phyloP scores from a whole-genome alignment of 1,140 invertebrate genomes.

The Acyrthosiphon pisum region DNA sequence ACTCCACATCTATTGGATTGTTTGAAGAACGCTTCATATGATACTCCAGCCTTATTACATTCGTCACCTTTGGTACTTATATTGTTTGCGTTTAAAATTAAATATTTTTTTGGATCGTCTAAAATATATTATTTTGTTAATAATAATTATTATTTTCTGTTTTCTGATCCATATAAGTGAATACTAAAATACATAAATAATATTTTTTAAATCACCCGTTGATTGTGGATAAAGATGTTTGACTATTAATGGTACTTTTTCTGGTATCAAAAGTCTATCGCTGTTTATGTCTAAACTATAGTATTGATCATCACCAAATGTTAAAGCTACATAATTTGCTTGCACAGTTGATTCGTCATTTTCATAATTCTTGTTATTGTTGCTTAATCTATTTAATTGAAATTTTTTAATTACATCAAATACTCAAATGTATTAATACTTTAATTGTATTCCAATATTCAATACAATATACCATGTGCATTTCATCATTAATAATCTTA shows the following conservation, averaged over 20 bases:
- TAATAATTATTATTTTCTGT: not conserved
- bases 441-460: not conserved
- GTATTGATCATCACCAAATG: constrained; percentile 27
- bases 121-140: constrained; percentile 20
- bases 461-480: not conserved
- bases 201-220: constrained; percentile 2
- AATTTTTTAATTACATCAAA: not conserved
- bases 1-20: constrained; percentile 64
- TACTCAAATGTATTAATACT: not conserved
- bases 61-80: constrained; percentile 61
- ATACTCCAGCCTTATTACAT: constrained; percentile 66
- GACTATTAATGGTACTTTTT: not conserved
- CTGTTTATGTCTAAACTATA: constrained; percentile 25
- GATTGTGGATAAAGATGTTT: constrained; percentile 33
- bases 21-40: constrained; percentile 65
- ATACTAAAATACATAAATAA: not conserved
- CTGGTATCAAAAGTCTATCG: constrained; percentile 37
- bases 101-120: constrained; percentile 63
- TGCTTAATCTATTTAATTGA: constrained; percentile 6
- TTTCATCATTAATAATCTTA: not conserved
- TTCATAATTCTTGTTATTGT: not conserved
- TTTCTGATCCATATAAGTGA: not conserved
- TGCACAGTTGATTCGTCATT: not conserved
- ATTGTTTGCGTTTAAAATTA: constrained; percentile 14
- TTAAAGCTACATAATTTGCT: not conserved